Evolutionary conservation across 2,888 invertebrate genomes (phyloP).

Genomic region (Aradus depressus): DNA sequence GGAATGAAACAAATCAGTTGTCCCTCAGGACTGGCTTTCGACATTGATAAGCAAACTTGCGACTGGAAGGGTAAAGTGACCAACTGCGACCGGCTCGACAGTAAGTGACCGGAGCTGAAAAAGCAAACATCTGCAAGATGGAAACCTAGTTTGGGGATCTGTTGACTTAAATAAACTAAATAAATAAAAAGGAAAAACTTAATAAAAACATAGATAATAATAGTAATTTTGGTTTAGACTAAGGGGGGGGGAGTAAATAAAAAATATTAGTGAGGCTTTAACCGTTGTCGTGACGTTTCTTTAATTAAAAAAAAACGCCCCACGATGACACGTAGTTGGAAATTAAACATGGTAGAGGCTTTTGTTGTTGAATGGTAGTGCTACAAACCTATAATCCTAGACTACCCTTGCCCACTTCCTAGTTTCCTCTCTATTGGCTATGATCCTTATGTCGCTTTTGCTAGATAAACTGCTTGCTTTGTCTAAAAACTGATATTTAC

Average conservation of each 20-base stretch:
- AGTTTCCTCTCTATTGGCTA: too few relatives aligned
- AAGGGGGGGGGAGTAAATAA: not conserved
- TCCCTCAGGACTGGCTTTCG: constrained; percentile 93
- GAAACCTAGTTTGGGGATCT: too few relatives aligned
- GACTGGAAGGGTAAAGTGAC: constrained; percentile 97
- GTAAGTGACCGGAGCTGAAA: constrained; percentile 49
- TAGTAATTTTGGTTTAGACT: too few relatives aligned
- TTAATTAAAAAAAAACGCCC: not conserved
- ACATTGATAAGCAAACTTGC: constrained; percentile 95
- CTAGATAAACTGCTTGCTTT: too few relatives aligned
- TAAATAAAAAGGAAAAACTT: too few relatives aligned
- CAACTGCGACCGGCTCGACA: constrained; percentile 93
- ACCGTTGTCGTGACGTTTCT: constrained; percentile 4
- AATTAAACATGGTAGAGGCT: constrained; percentile 2
- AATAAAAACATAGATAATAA: too few relatives aligned
- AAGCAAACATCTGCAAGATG: constrained; percentile 1
- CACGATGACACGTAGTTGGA: not conserved
- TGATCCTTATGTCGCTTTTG: too few relatives aligned
- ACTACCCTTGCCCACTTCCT: not conserved
- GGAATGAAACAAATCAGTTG: constrained; percentile 94
- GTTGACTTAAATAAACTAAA: too few relatives aligned
- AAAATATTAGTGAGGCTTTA: not conserved
- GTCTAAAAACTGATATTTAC: too few relatives aligned
- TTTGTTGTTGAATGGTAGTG: constrained; percentile 1
- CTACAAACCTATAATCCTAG: not conserved